phyloP scores from a whole-genome alignment of 1,140 invertebrate species.

The Laodelphax striatellus region DNA sequence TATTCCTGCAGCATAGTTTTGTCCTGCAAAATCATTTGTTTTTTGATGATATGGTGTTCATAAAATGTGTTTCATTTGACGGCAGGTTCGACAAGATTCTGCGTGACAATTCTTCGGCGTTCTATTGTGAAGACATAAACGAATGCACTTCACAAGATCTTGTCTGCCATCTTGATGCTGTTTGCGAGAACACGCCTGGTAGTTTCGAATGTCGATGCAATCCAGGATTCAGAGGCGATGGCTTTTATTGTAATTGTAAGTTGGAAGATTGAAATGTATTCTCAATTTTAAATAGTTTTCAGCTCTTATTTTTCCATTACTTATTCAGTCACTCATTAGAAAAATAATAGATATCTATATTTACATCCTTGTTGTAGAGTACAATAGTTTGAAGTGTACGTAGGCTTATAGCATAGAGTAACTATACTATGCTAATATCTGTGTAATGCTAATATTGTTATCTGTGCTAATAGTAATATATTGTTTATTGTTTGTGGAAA shows the following conservation, averaged over 20 bases:
- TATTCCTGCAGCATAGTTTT: no score
- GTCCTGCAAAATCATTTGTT: neutral
- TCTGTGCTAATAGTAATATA: no score
- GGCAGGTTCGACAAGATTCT: constrained; percentile 7
- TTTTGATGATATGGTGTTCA: neutral
- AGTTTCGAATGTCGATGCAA: constrained; percentile 38
- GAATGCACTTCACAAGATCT: constrained; percentile 45
- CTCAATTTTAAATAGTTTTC: neutral
- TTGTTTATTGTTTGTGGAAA: no score
- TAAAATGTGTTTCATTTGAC: neutral
- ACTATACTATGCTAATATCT: no score
- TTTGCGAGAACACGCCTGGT: constrained; percentile 34
- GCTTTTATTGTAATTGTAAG: constrained; percentile 12
- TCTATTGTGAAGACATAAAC: constrained; percentile 52
- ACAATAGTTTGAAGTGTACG: no score
- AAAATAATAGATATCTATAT: no score
- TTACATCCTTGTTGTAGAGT: no score
- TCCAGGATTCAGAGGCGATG: constrained; percentile 26
- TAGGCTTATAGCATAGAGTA: no score
- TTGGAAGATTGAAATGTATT: neutral
- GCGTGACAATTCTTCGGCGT: constrained; percentile 6
- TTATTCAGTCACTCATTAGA: no score
- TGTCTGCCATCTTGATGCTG: constrained; percentile 37
- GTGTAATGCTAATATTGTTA: no score
- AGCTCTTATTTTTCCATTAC: no score